Conservation (phyloP, 2,888 invertebrate genomes). For the Augiades crinisus region DNA sequence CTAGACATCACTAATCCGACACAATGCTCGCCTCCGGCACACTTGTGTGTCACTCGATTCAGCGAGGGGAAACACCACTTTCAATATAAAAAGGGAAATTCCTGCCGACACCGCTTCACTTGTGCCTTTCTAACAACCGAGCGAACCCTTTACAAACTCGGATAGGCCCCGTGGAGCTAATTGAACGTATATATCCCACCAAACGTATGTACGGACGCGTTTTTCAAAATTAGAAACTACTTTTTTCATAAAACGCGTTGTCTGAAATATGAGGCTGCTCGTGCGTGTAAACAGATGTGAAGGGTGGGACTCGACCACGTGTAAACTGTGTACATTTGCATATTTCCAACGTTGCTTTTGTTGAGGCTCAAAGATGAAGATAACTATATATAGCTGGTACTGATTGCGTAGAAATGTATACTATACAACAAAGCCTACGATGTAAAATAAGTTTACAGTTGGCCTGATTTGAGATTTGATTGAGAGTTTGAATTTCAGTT, state of each 20-base stretch:
- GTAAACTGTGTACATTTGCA: constrained; percentile 11
- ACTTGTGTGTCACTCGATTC: constrained; percentile 56
- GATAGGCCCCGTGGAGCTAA: constrained; percentile 20
- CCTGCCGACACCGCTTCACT: constrained; percentile 59
- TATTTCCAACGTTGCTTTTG: constrained; percentile 8
- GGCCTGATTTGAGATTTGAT: too few relatives aligned
- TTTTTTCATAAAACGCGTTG: constrained; percentile 17
- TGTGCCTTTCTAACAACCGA: constrained; percentile 11
- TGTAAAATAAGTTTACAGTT: too few relatives aligned
- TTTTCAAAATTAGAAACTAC: constrained; percentile 21
- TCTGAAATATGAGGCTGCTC: constrained; percentile 7
- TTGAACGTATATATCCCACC: constrained; percentile 16
- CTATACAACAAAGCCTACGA: neutral
- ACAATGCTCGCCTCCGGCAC: constrained; percentile 57
- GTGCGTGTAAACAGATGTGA: constrained; percentile 5
- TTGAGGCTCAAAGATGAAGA: constrained; percentile 1
- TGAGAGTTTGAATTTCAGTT: too few relatives aligned
- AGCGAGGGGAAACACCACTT: constrained; percentile 59
- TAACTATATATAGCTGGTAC: neutral
- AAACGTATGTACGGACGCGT: constrained; percentile 5
- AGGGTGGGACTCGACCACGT: constrained; percentile 16
- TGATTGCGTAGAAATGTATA: neutral
- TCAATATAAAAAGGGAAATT: constrained; percentile 66
- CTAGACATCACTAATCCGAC: constrained; percentile 27
- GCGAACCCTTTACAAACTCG: constrained; percentile 16